phyloP scores from a whole-genome alignment of 2,888 invertebrate species.

The Blera fallax region DNA sequence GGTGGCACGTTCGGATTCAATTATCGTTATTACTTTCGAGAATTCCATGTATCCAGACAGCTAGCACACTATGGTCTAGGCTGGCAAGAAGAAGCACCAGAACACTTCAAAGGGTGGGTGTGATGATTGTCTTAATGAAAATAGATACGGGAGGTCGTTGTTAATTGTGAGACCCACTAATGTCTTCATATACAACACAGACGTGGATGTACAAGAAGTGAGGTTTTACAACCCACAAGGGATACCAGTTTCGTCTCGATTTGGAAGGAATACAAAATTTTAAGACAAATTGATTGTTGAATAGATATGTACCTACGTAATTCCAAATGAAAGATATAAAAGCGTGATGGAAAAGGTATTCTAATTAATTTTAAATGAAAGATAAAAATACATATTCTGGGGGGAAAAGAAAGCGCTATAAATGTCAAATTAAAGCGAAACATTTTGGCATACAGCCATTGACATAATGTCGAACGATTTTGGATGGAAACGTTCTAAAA shows the following conservation, averaged over 20 bases:
- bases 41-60: neutral
- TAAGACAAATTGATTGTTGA: neutral
- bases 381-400: neutral
- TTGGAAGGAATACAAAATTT: neutral
- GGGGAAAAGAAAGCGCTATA: neutral
- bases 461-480: no score
- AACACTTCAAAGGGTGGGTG: conserved; percentile 13
- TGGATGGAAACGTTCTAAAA: no score
- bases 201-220: neutral
- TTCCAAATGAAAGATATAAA: neutral
- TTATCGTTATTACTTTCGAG: conserved; percentile 53
- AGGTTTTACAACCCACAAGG: conserved; percentile 11
- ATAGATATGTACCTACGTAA: no score
- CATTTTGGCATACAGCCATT: no score
- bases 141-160: conserved; percentile 34
- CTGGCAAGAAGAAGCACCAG: neutral
- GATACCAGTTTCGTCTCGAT: neutral
- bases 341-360: neutral
- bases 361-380: neutral
- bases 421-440: neutral
- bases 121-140: conserved; percentile 32
- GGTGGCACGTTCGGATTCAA: conserved; percentile 55
- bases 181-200: neutral
- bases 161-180: conserved; percentile 21
- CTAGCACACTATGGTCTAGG: neutral